These are phyloP conservation scores for Varecia variegata DNA, from an alignment of 2,797 vertebrate genomes.

Conservation along the genomic window DNA sequence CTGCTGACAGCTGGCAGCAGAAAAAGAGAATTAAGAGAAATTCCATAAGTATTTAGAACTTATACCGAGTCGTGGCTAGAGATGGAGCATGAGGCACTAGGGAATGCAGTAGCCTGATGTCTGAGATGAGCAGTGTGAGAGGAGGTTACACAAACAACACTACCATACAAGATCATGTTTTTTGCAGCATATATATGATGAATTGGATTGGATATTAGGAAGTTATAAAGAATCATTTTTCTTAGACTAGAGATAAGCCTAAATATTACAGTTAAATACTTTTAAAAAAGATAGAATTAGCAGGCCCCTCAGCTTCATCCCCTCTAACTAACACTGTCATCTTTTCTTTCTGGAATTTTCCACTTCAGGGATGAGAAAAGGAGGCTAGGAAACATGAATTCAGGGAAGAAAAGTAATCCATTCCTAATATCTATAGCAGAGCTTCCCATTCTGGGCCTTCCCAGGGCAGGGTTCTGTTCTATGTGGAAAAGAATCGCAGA, in stretches of 20 bases:
- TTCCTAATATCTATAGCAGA: background rate
- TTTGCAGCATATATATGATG: background rate
- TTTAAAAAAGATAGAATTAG: background rate
- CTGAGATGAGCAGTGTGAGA: background rate
- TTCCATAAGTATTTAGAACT: background rate
- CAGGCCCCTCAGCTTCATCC: background rate
- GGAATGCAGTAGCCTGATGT: background rate
- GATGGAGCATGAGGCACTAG: background rate
- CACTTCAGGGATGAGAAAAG: background rate
- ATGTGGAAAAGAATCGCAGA: background rate
- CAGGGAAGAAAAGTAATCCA: background rate
- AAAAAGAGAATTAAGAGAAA: background rate
- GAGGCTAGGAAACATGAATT: background rate
- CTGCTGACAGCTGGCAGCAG: background rate
- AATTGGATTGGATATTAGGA: background rate
- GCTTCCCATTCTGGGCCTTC: background rate
- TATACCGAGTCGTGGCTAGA: background rate
- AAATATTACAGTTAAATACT: background rate
- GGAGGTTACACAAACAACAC: background rate
- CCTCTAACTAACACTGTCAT: background rate
- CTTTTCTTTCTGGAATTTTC: background rate
- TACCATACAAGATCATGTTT: background rate
- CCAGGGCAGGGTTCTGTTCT: background rate
- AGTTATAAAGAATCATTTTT: background rate
- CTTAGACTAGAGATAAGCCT: background rate